Evolutionary conservation across 2,888 invertebrate species (phyloP).

Genomic region (Pristionchus entomophagus): DNA sequence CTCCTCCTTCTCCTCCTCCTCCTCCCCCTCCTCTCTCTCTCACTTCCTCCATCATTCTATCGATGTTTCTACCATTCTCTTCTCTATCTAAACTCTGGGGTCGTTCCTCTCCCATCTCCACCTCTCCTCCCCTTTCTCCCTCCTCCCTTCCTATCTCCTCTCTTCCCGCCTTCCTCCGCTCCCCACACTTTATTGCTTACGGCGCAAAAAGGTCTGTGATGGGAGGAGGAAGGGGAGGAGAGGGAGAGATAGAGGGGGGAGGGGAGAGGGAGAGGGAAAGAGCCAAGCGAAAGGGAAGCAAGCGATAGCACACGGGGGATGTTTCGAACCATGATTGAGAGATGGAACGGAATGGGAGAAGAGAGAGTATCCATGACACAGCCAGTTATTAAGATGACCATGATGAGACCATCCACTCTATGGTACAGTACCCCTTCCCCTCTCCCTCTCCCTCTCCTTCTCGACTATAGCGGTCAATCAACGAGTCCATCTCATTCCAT

Average conservation of each 20-base stretch:
- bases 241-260: not conserved
- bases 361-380: not conserved
- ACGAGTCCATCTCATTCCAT: not conserved
- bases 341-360: not conserved
- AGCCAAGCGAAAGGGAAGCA: slow-evolving; percentile 22
- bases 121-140: too few relatives aligned
- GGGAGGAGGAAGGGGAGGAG: not conserved
- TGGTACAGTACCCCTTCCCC: not conserved
- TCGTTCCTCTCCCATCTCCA: too few relatives aligned
- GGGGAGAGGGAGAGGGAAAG: not conserved
- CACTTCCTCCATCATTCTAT: not conserved
- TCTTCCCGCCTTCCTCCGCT: too few relatives aligned
- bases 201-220: slow-evolving; percentile 39
- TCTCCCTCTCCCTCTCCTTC: not conserved
- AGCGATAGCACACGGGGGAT: slow-evolving; percentile 13
- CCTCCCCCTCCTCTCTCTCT: not conserved
- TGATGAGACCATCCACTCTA: not conserved
- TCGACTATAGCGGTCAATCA: slow-evolving; percentile 17
- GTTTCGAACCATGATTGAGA: not conserved
- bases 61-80: not conserved
- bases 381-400: not conserved
- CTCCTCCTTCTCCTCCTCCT: not conserved
- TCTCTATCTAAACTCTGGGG: slow-evolving; percentile 5
- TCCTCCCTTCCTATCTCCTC: too few relatives aligned
- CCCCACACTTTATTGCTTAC: slow-evolving; percentile 43